These are phyloP conservation scores for Acyrthosiphon pisum DNA, from an alignment of 1,140 invertebrate genomes.

Conservation along the genomic window DNA sequence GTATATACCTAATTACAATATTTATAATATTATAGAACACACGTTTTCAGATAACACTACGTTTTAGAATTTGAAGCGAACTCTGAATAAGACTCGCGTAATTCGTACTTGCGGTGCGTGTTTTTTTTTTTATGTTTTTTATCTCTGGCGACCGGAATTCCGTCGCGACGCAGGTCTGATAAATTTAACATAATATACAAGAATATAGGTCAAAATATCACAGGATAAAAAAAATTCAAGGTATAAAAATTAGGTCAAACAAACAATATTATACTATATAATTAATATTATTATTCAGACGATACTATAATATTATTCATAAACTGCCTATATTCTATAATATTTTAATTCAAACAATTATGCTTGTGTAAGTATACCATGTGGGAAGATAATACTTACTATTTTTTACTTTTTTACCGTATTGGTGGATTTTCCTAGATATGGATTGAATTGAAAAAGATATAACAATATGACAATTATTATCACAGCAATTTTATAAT, in stretches of 20 bases:
- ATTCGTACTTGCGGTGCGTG: background rate
- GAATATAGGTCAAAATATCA: background rate
- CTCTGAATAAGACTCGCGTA: background rate
- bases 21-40: background rate
- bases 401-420: no score
- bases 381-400: no score
- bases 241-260: background rate
- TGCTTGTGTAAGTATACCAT: no score
- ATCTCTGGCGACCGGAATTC: background rate
- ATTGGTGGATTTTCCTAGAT: no score
- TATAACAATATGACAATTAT: no score
- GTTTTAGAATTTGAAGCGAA: background rate
- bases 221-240: background rate
- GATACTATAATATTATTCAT: no score
- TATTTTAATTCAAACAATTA: no score
- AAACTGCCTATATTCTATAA: no score
- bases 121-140: conserved; percentile 14
- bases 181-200: background rate
- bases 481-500: no score
- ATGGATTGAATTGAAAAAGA: no score
- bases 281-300: no score
- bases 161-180: background rate
- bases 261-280: background rate
- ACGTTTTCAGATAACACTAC: background rate
- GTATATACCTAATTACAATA: background rate